These are phyloP conservation scores for Meriones psammophilus DNA, from an alignment of 2,797 vertebrate species.

Conservation along the genomic window DNA sequence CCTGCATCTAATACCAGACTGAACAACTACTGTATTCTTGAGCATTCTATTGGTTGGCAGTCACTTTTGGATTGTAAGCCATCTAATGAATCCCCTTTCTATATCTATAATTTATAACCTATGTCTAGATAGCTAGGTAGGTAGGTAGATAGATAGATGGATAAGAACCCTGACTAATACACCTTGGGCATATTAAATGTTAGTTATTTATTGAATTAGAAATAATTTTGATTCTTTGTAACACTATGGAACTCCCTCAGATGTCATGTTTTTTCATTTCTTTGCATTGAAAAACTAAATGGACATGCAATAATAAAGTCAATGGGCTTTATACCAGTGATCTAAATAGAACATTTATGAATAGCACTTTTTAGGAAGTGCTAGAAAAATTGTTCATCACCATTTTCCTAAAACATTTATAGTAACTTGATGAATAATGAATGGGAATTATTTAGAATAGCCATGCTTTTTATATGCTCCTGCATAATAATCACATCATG, in stretches of 20 bases:
- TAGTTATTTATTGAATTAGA: constrained; percentile 38
- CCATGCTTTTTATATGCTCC: constrained; percentile 20
- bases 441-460: constrained; percentile 69
- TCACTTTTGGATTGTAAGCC: background rate
- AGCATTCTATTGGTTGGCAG: background rate
- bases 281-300: constrained; percentile 59
- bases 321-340: constrained; percentile 46
- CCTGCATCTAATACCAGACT: background rate
- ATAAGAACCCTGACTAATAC: background rate
- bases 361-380: constrained; percentile 67
- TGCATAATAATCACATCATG: constrained; percentile 25
- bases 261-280: background rate
- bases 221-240: constrained; percentile 50
- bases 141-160: background rate
- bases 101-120: background rate
- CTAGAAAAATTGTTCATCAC: constrained; percentile 59
- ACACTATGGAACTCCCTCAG: background rate
- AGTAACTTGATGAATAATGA: constrained; percentile 76
- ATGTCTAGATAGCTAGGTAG: background rate
- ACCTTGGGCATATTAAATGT: background rate
- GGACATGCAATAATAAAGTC: constrained; percentile 37
- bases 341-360: constrained; percentile 76
- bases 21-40: background rate
- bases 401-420: constrained; percentile 74
- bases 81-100: background rate